Base-by-base conservation (phyloP, 1,140 invertebrate genomes). In the Tribolium madens region DNA sequence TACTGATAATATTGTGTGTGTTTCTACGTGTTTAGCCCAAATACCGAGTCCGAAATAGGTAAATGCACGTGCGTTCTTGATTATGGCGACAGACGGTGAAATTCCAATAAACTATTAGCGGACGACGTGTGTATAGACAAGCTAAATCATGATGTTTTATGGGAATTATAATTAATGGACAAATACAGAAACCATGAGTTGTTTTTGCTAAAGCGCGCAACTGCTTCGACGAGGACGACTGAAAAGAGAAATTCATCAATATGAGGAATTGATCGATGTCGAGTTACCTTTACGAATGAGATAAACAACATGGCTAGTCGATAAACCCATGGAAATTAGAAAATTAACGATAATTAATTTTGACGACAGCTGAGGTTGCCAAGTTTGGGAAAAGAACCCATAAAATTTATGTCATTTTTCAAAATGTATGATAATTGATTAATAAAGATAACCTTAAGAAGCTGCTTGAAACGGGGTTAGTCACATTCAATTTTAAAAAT, bases 1-100 rank as follows among this genome's bases (percentile, higher is more conserved):
- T 71, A 71, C 68, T 71, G 68, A 71, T 71, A 48, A 71, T 71
- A 71, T 47, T 18, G 42, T 48, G 31, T 71, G 17, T 71, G 47
- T 71, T 47, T 47, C 13, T 46, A 71, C 33, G 17, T 71, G 68
- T 71, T 21, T 71, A 71, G 68, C 68, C 68, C 68, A 71, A 71
- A 71, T 71, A 71, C 68, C 68, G 47, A 1, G 15, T 48, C 68
- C 68, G 14, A 47, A 71, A 71, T 71, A 47, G 68, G 68, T 15
- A 47, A 71, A 50, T 71, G 68, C 47, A 50, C 47, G 68, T 71
- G 68, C 47, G 68, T 46, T 47, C 47, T 17, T 47, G 68, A 71
- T 47, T 47, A 50, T 46, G 42, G 68, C 33, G 36, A 26, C 17
- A 47, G 9, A 36, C 17, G 15, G 68, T 47, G 68, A 71, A 71